Percentiles rank a stretch among this genome's conserved stretches.
These are phyloP conservation scores for Ramphastos sulfuratus DNA, from an alignment of 2,113 vertebrate species.

Conservation along the genomic window DNA sequence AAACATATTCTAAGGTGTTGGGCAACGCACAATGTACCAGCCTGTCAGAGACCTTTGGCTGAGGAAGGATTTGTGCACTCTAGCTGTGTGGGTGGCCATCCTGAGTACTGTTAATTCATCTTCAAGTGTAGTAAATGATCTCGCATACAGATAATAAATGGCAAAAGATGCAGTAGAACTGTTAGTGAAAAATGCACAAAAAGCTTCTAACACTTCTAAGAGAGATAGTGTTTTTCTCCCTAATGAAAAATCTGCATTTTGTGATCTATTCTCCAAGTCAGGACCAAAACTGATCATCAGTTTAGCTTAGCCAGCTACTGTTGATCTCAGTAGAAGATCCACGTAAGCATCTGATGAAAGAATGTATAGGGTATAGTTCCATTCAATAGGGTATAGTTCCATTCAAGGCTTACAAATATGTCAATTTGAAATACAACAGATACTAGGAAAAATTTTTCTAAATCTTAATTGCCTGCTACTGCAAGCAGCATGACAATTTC, in stretches of 20 bases:
- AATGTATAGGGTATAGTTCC: background rate
- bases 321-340: background rate
- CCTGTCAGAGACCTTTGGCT: conserved; percentile 41
- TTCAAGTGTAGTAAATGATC: conserved; percentile 19
- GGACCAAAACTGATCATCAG: conserved; percentile 1
- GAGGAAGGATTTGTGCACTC: conserved; percentile 24
- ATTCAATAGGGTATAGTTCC: conserved; percentile 42
- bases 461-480: conserved; percentile 23
- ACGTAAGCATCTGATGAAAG: conserved; percentile 4
- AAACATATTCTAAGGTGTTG: conserved; percentile 53
- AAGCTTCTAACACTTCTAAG: conserved; percentile 20
- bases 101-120: conserved; percentile 14
- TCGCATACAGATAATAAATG: background rate
- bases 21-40: conserved; percentile 61
- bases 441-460: conserved; percentile 11
- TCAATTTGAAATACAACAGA: conserved; percentile 12
- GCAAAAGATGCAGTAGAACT: background rate
- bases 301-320: conserved; percentile 26
- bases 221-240: background rate
- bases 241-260: conserved; percentile 27
- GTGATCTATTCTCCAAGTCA: background rate
- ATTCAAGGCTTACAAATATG: conserved; percentile 40
- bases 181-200: conserved; percentile 3
- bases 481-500: conserved; percentile 42
- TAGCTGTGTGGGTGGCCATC: conserved; percentile 18